phyloP scores from a whole-genome alignment of 2,113 vertebrate species.

The Dolichotis patagonum region DNA sequence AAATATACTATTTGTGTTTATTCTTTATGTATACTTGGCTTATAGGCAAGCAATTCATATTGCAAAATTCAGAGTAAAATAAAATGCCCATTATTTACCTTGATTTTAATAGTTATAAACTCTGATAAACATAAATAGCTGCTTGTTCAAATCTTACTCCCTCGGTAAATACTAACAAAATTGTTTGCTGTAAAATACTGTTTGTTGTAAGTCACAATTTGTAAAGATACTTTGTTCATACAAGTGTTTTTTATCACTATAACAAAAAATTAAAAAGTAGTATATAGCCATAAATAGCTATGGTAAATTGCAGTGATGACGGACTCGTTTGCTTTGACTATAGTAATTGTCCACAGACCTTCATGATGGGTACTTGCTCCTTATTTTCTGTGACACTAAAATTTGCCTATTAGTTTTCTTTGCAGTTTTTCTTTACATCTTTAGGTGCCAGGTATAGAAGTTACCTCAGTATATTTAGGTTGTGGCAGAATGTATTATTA shows the following conservation, averaged over 20 bases:
- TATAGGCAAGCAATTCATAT: neutral
- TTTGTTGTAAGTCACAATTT: neutral
- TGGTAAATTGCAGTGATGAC: neutral
- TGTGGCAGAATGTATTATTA: slow-evolving; percentile 96
- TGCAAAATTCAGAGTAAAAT: slow-evolving; percentile 48
- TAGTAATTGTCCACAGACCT: neutral
- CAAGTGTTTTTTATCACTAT: slow-evolving; percentile 2
- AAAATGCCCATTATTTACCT: slow-evolving; percentile 19
- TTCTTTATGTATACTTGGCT: slow-evolving; percentile 19
- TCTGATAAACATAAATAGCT: slow-evolving; percentile 24
- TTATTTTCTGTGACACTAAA: slow-evolving; percentile 41
- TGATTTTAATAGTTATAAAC: slow-evolving; percentile 36
- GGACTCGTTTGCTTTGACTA: neutral
- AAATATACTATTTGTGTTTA: neutral
- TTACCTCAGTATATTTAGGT: slow-evolving; percentile 92
- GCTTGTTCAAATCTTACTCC: slow-evolving; percentile 19
- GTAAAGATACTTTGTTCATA: neutral
- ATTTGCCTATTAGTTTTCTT: slow-evolving; percentile 56
- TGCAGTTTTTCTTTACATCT: slow-evolving; percentile 95
- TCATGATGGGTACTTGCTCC: neutral
- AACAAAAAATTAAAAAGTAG: slow-evolving; percentile 11
- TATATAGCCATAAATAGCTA: neutral
- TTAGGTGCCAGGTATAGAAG: slow-evolving; percentile 95
- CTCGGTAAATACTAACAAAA: slow-evolving; percentile 11
- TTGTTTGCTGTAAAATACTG: neutral